Conservation (phyloP, 2,797 vertebrate species). For the Arrhamphus sclerolepis region DNA sequence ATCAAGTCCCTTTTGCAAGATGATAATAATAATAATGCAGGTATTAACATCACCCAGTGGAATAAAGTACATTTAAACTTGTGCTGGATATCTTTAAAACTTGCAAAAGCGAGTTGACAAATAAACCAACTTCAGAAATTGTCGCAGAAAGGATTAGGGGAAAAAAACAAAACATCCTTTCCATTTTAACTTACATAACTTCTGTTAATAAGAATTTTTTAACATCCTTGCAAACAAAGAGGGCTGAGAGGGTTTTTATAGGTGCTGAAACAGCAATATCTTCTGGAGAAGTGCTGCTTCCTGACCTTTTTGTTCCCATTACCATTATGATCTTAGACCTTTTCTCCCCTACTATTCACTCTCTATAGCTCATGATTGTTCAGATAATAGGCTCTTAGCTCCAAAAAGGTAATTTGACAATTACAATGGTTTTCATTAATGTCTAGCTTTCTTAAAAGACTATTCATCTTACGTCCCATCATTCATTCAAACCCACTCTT, state of each 20-base stretch:
- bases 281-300: slow-evolving; percentile 3
- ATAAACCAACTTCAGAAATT: no score
- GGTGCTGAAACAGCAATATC: slow-evolving; percentile 9
- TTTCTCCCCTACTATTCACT: slow-evolving; percentile 41
- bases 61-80: no score
- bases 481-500: slow-evolving; percentile 42
- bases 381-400: slow-evolving; percentile 47
- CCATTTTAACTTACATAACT: no score
- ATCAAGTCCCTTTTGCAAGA: no score
- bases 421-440: slow-evolving; percentile 62
- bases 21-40: no score
- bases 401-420: slow-evolving; percentile 55
- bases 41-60: no score
- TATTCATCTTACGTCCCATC: slow-evolving; percentile 46
- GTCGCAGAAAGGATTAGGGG: no score
- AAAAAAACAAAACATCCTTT: no score
- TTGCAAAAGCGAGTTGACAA: no score
- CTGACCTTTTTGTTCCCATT: slow-evolving; percentile 31
- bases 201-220: neutral
- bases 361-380: slow-evolving; percentile 35
- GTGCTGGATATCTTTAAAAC: no score
- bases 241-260: neutral
- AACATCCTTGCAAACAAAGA: slow-evolving; percentile 4
- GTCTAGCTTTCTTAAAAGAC: slow-evolving; percentile 43
- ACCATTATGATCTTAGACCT: slow-evolving; percentile 33